Conservation (phyloP, 2,797 vertebrate genomes). For the Peromyscus eremicus region DNA sequence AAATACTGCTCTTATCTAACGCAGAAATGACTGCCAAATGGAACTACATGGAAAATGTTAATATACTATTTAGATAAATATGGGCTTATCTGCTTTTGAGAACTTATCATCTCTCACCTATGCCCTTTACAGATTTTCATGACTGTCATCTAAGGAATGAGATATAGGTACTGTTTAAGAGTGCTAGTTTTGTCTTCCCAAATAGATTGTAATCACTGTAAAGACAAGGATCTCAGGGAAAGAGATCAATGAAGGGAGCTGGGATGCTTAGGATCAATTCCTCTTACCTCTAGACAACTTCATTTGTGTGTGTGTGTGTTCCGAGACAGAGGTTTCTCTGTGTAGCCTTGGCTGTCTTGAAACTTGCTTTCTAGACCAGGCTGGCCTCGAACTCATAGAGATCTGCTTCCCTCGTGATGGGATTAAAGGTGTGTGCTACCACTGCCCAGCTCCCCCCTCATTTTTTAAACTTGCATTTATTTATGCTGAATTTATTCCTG, state of each 20-base stretch:
- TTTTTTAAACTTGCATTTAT: neutral
- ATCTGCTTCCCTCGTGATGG: neutral
- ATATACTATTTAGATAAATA: neutral
- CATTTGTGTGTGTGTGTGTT: neutral
- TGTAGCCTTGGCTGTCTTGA: neutral
- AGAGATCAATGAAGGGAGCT: constrained; percentile 4
- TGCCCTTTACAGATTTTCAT: constrained; percentile 51
- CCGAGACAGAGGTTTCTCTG: neutral
- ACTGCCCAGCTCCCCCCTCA: too few relatives aligned
- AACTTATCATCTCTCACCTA: constrained; percentile 48
- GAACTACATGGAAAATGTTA: neutral
- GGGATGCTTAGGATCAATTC: constrained; percentile 8
- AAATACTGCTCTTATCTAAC: constrained; percentile 29
- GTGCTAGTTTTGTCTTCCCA: constrained; percentile 47
- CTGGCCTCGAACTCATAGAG: neutral
- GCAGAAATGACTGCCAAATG: constrained; percentile 52
- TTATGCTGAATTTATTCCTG: neutral
- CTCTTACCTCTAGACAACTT: neutral
- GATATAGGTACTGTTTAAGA: constrained; percentile 7
- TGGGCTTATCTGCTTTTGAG: constrained; percentile 46
- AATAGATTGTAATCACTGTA: constrained; percentile 25
- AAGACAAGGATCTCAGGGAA: neutral
- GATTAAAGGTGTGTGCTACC: neutral
- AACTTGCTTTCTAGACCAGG: neutral
- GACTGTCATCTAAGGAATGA: constrained; percentile 18